phyloP scores from a whole-genome alignment of 2,113 vertebrate genomes.

The Clarias batrachus region DNA sequence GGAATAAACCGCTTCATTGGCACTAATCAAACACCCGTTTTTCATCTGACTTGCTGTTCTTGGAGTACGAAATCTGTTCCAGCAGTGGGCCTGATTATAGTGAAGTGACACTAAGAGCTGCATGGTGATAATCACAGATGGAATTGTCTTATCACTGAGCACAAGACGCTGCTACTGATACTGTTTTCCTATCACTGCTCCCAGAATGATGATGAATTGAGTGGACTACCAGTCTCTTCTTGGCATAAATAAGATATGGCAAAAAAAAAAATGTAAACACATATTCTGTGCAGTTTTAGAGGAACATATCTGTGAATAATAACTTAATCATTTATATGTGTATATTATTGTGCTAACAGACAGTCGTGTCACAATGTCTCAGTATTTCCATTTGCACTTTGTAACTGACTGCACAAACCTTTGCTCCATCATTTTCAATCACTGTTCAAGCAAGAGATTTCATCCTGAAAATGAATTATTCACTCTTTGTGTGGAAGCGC shows the following conservation, averaged over 20 bases:
- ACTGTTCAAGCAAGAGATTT: background rate
- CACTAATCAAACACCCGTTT: background rate
- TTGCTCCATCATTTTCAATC: background rate
- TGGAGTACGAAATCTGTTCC: conserved; percentile 5
- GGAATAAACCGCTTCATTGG: background rate
- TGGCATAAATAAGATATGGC: background rate
- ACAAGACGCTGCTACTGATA: conserved; percentile 1
- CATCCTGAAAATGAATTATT: background rate
- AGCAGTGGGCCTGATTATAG: background rate
- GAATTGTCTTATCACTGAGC: conserved; percentile 11
- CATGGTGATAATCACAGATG: conserved; percentile 16
- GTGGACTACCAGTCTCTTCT: background rate
- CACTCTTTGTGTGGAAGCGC: background rate
- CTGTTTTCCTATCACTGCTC: background rate
- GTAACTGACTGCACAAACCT: background rate
- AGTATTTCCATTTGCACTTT: background rate
- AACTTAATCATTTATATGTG: background rate
- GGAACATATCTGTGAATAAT: background rate
- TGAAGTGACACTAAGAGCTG: background rate
- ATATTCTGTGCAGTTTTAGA: background rate
- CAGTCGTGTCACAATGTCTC: background rate
- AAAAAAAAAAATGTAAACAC: background rate
- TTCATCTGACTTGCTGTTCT: background rate
- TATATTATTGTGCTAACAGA: background rate
- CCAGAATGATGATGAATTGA: background rate